Percentiles rank a stretch among this genome's conserved stretches.
phyloP scores from a whole-genome alignment of 2,113 vertebrate genomes.

The Bubo scandiacus region DNA sequence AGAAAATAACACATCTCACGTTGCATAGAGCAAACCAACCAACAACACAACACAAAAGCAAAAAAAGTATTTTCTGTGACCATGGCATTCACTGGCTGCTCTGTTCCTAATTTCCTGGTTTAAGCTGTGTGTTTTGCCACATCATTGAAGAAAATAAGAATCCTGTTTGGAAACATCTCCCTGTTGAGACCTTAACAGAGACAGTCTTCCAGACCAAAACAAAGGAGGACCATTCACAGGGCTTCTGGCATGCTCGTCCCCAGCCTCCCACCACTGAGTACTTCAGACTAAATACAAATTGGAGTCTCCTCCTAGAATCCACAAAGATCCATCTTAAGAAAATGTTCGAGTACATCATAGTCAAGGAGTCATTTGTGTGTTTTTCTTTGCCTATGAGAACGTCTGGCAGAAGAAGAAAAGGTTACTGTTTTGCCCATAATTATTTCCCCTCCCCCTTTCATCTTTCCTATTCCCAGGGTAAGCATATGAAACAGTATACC shows the following conservation, averaged over 20 bases:
- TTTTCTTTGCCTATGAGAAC: conserved; percentile 44
- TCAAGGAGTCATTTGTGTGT: conserved; percentile 36
- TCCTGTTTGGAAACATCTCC: conserved; percentile 20
- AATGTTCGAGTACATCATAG: conserved; percentile 49
- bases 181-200: not conserved
- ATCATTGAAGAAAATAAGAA: conserved; percentile 49
- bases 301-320: conserved; percentile 49
- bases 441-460: conserved; percentile 35
- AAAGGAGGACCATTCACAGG: conserved; percentile 37
- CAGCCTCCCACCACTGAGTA: not conserved
- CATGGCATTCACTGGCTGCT: not conserved
- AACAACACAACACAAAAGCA: not conserved
- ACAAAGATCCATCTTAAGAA: conserved; percentile 57
- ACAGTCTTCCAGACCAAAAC: conserved; percentile 44
- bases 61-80: not conserved
- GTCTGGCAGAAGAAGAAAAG: conserved; percentile 58
- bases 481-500: not conserved
- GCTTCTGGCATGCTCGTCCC: not conserved
- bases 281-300: conserved; percentile 72
- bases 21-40: conserved; percentile 32
- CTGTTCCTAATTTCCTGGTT: conserved; percentile 19
- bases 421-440: conserved; percentile 50
- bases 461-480: not conserved
- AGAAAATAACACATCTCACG: not conserved
- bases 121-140: conserved; percentile 26